These are phyloP conservation scores for Choloepus hoffmanni DNA, from an alignment of 2,113 vertebrate genomes.

Conservation along the genomic window DNA sequence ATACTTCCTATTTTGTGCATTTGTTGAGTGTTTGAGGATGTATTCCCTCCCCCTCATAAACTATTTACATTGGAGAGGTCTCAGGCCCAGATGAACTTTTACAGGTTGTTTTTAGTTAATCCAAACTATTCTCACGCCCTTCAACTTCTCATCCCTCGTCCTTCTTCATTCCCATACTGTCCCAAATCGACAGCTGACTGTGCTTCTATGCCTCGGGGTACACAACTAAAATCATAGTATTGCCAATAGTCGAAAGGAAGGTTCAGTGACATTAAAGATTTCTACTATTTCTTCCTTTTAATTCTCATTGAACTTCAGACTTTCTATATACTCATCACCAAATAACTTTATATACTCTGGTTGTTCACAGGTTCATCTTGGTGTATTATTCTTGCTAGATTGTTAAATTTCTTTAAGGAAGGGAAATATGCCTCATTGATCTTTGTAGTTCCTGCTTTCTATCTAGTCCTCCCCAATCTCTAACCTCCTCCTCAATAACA, in stretches of 20 bases:
- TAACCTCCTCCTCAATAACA: background rate
- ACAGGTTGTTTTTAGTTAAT: background rate
- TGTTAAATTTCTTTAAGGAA: background rate
- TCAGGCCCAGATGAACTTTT: background rate
- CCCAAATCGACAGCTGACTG: background rate
- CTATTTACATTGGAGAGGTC: background rate
- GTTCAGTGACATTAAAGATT: slow-evolving; percentile 14
- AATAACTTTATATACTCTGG: background rate
- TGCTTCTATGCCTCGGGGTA: background rate
- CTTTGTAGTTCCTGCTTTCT: background rate
- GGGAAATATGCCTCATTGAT: background rate
- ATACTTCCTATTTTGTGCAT: background rate
- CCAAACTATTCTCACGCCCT: background rate
- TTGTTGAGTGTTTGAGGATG: background rate
- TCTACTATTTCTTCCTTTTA: background rate
- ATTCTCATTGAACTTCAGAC: background rate
- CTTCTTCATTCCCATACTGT: background rate
- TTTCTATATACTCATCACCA: background rate
- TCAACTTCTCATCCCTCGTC: background rate
- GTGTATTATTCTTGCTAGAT: background rate
- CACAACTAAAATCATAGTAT: background rate
- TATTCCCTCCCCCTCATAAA: background rate
- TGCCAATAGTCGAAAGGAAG: background rate
- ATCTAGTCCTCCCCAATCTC: background rate
- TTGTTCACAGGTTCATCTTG: background rate